Conservation (phyloP, 2,797 vertebrate genomes). For the Gambusia yucatana region DNA sequence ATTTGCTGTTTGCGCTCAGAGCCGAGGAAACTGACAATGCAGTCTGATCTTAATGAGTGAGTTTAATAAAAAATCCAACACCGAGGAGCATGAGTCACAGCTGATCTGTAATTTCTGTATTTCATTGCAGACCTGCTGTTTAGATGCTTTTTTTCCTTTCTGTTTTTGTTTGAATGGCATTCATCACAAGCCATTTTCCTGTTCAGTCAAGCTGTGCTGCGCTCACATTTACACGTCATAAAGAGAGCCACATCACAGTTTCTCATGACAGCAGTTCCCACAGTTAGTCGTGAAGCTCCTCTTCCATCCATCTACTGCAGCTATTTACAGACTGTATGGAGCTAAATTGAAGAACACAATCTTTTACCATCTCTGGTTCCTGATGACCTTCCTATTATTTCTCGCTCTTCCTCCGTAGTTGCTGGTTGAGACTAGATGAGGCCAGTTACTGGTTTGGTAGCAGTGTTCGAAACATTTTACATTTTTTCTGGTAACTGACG, state of each 20-base stretch:
- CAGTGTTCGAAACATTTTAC: neutral
- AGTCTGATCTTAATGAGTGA: constrained; percentile 67
- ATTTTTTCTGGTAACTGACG: neutral
- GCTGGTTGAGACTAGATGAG: neutral
- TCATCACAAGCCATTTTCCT: constrained; percentile 38
- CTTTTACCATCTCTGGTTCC: neutral
- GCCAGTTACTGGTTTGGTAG: neutral
- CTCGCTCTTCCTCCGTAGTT: neutral
- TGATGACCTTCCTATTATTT: neutral
- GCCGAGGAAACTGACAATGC: constrained; percentile 56
- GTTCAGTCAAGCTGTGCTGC: constrained; percentile 41
- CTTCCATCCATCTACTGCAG: constrained; percentile 7
- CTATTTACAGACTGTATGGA: constrained; percentile 9
- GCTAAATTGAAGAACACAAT: neutral
- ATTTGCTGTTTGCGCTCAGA: constrained; percentile 59
- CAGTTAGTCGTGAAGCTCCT: constrained; percentile 22
- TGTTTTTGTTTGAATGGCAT: constrained; percentile 26
- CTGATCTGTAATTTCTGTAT: constrained; percentile 57
- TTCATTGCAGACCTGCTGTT: constrained; percentile 49
- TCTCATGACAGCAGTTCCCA: constrained; percentile 13
- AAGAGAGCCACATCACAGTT: constrained; percentile 21
- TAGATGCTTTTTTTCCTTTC: constrained; percentile 24
- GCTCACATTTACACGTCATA: constrained; percentile 15
- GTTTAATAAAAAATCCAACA: constrained; percentile 58
- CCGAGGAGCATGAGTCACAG: constrained; percentile 59